Evolutionary conservation across 2,113 vertebrate genomes (phyloP).

Genomic region (Microtus richardsoni): DNA sequence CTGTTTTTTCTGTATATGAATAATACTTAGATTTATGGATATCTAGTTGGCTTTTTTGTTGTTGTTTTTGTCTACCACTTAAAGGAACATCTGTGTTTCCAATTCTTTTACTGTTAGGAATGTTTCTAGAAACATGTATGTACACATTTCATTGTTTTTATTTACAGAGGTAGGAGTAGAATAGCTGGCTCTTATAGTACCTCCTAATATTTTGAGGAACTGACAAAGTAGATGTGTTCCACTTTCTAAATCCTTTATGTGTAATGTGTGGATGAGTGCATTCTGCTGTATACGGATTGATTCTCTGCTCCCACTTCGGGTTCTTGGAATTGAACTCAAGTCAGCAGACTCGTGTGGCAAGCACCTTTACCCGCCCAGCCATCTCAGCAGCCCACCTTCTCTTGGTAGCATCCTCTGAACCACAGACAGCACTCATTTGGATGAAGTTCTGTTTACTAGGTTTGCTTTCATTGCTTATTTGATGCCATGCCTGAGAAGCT

Average conservation of each 20-base stretch:
- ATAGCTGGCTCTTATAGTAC: not conserved
- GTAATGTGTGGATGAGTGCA: not conserved
- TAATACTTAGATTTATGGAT: not conserved
- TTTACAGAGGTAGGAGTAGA: not conserved
- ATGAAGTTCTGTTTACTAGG: not conserved
- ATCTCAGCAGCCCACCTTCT: not conserved
- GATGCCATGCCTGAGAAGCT: not conserved
- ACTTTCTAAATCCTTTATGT: not conserved
- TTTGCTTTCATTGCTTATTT: constrained; percentile 21
- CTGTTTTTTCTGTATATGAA: not conserved
- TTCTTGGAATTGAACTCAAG: not conserved
- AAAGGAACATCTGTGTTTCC: not conserved
- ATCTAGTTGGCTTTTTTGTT: not conserved
- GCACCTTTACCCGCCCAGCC: not conserved
- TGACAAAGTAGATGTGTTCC: not conserved
- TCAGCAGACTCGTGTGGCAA: not conserved
- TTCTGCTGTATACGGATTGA: not conserved
- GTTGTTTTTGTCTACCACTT: not conserved
- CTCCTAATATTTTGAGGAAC: not conserved
- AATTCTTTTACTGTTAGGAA: not conserved
- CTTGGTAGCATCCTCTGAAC: not conserved
- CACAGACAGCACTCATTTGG: not conserved
- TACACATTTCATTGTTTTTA: not conserved
- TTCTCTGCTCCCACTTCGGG: not conserved
- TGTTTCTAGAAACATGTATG: not conserved